Percentiles rank a stretch among this genome's conserved stretches.
phyloP scores from a whole-genome alignment of 2,888 invertebrate species.

The Byasa hedistus region DNA sequence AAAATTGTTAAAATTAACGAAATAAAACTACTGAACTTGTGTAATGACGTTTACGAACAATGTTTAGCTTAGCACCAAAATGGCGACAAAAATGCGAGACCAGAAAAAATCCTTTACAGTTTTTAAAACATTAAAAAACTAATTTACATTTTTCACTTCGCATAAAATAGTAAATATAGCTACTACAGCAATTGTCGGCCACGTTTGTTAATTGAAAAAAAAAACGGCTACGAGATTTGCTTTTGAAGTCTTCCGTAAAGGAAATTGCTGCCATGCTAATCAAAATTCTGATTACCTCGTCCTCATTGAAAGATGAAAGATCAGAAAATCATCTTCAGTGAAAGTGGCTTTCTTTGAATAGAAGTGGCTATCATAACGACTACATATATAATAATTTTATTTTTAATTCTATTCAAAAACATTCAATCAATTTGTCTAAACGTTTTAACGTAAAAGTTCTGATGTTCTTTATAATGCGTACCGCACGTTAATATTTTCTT shows the following conservation, averaged over 20 bases:
- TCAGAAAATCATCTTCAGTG: not conserved
- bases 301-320: slow-evolving; percentile 11
- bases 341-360: not conserved
- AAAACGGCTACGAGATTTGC: not conserved
- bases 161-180: not conserved
- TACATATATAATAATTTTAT: not conserved
- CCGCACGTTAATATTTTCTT: too few relatives aligned
- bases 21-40: too few relatives aligned
- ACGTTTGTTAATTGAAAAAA: not conserved
- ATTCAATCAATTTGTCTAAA: too few relatives aligned
- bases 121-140: too few relatives aligned
- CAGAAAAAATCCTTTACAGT: not conserved
- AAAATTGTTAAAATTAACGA: too few relatives aligned
- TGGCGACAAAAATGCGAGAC: not conserved
- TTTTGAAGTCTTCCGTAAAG: not conserved
- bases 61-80: too few relatives aligned
- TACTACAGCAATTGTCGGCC: not conserved
- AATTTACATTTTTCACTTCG: not conserved
- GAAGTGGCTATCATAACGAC: not conserved
- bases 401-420: too few relatives aligned
- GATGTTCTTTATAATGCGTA: too few relatives aligned
- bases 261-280: slow-evolving; percentile 8
- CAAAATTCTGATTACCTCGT: slow-evolving; percentile 10
- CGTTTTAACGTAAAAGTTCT: too few relatives aligned
- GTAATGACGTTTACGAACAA: too few relatives aligned